Base-by-base conservation (phyloP, 2,113 vertebrate species). In the Gadus macrocephalus region DNA sequence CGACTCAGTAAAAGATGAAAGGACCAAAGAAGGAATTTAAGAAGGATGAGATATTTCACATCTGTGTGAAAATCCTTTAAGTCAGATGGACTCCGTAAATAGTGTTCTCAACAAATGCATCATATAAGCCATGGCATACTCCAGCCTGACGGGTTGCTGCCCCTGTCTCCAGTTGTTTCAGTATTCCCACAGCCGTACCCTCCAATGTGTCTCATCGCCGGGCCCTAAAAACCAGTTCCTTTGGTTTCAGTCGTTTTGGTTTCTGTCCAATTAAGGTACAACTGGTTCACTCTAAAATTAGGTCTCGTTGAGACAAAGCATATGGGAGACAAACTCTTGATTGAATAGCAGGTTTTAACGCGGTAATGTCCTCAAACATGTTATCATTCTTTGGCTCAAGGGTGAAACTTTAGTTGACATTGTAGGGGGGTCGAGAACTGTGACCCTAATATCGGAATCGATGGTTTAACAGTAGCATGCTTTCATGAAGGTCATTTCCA, bases 1-100 rank as follows among this genome's bases (percentile, higher is more conserved):
- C 73, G 78, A 84, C 75, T 80, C 81, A 76, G 83, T 89, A 86
- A 91, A 90, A 89, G 83, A 89, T 89, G 83, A 92, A 91, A 91
- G 85, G 77, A 68, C 1, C 67, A 12, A 72, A 28, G 58, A 72
- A 28, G 53, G 71, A 70, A 69, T 77, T 61, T 49, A 80, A 78
- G 72, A 72, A 77, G 62, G 76, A 80, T 77, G 84, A 83, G 76
- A 78, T 59, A 38, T 84, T 84, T 90, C 85, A 89, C 88, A 53
- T 85, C 65, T 27, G 64, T 49, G 80, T 86, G 87, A 76, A 28
- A 79, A 66, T 70, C 64, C 53, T 28, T 63, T 64, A 65, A 69
- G 67, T 68, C 59, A 69, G 67, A 73, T 16, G 55, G 63, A 64
- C 25, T 70, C 64, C 20, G 60, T 49, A 8, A 28, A 61, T 35